Percentiles rank a stretch among this genome's conserved stretches.
Evolutionary conservation across 2,113 vertebrate genomes (phyloP).

Genomic region (Cheilinus undulatus): DNA sequence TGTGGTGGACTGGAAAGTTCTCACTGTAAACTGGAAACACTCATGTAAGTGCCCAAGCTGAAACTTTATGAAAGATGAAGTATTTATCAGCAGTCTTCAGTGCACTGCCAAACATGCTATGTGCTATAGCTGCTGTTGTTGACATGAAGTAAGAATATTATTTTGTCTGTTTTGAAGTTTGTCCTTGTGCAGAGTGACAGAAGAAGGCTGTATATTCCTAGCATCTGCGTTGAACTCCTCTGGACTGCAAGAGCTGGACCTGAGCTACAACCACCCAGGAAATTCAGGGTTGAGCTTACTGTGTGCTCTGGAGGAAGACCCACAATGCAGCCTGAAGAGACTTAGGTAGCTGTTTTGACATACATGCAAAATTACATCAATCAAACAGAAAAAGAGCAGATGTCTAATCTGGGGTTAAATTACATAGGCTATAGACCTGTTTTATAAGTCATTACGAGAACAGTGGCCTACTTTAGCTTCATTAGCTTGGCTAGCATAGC

Average conservation of each 20-base stretch:
- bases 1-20: constrained; percentile 42
- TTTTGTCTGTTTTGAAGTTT: constrained; percentile 50
- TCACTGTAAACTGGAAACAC: constrained; percentile 64
- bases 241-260: constrained; percentile 60
- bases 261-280: constrained; percentile 75
- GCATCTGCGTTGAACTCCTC: constrained; percentile 62
- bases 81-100: constrained; percentile 2
- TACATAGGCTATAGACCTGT: too few relatives aligned
- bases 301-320: constrained; percentile 49
- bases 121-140: not conserved
- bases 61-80: constrained; percentile 11
- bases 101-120: not conserved
- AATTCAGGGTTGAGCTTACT: constrained; percentile 56
- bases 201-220: constrained; percentile 66
- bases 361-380: too few relatives aligned
- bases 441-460: too few relatives aligned
- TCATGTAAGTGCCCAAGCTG: constrained; percentile 47
- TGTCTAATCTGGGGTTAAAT: too few relatives aligned
- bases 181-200: constrained; percentile 66
- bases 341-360: constrained; percentile 55
- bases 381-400: too few relatives aligned
- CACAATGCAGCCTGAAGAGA: constrained; percentile 61
- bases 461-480: too few relatives aligned
- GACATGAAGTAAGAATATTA: not conserved
- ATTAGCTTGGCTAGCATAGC: too few relatives aligned